phyloP scores from a whole-genome alignment of 2,113 vertebrate species.

The Ochotona curzoniae region DNA sequence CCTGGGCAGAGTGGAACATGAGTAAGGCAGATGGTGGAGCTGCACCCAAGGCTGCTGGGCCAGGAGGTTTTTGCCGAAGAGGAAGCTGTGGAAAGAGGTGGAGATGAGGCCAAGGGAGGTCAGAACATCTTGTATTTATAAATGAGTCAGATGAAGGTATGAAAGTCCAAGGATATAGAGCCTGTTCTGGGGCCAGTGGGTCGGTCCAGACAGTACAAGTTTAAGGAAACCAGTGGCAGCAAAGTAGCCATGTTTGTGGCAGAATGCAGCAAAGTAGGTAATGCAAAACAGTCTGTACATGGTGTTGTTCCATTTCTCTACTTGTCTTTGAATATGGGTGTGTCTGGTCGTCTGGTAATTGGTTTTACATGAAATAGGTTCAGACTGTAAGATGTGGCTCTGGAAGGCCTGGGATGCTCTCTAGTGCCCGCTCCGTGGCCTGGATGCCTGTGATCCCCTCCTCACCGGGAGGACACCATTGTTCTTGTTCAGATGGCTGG shows the following conservation, averaged over 20 bases:
- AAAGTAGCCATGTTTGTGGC: not conserved
- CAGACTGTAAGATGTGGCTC: conserved; percentile 63
- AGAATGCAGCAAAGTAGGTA: conserved; percentile 3
- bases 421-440: conserved; percentile 30
- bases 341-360: conserved; percentile 64
- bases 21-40: not conserved
- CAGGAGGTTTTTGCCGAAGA: conserved; percentile 43
- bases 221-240: conserved; percentile 14
- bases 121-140: conserved; percentile 50
- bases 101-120: conserved; percentile 4
- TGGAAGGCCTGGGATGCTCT: conserved; percentile 51
- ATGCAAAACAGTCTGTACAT: not conserved
- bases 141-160: conserved; percentile 65
- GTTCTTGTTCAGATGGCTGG: conserved; percentile 35
- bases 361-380: conserved; percentile 65
- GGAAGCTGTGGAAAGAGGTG: conserved; percentile 55
- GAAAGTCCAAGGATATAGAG: conserved; percentile 35
- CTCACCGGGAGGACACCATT: not conserved
- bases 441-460: not conserved
- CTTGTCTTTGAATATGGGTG: conserved; percentile 59
- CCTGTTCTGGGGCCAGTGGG: not conserved
- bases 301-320: conserved; percentile 46
- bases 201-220: not conserved
- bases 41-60: not conserved
- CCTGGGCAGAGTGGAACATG: not conserved